phyloP scores from a whole-genome alignment of 1,140 invertebrate genomes.

The Drosophila suzukii region DNA sequence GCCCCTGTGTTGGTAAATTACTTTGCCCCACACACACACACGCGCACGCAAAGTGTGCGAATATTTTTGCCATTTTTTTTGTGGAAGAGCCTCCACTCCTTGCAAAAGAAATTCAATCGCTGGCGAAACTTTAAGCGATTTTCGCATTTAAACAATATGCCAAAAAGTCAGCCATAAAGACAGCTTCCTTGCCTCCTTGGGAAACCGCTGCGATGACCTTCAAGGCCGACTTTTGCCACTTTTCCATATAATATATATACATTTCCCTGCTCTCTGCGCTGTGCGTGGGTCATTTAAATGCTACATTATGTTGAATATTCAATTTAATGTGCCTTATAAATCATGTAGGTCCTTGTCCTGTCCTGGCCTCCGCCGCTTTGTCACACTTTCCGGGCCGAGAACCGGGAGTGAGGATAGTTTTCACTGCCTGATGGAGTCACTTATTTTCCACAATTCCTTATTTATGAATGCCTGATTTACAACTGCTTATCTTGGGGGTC shows the following conservation, averaged over 20 bases:
- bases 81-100: neutral
- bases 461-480: constrained; percentile 6
- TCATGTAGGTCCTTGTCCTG: constrained; percentile 69
- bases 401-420: constrained; percentile 12
- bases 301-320: constrained; percentile 81
- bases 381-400: constrained; percentile 24
- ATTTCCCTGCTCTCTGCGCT: constrained; percentile 13
- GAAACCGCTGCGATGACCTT: constrained; percentile 19
- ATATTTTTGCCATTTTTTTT: constrained; percentile 13
- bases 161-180: neutral
- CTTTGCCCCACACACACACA: constrained; percentile 55
- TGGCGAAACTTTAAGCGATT: constrained; percentile 58
- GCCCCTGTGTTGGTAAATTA: constrained; percentile 68
- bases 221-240: constrained; percentile 6
- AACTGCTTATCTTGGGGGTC: neutral
- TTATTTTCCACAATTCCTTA: constrained; percentile 9
- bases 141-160: constrained; percentile 50
- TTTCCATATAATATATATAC: constrained; percentile 8
- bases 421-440: constrained; percentile 3
- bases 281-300: constrained; percentile 76
- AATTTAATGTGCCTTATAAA: constrained; percentile 81
- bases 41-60: constrained; percentile 34
- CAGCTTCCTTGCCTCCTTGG: neutral
- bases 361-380: constrained; percentile 22
- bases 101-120: constrained; percentile 43